Base-by-base conservation (phyloP, 2,888 invertebrate species). In the Myopa testacea region DNA sequence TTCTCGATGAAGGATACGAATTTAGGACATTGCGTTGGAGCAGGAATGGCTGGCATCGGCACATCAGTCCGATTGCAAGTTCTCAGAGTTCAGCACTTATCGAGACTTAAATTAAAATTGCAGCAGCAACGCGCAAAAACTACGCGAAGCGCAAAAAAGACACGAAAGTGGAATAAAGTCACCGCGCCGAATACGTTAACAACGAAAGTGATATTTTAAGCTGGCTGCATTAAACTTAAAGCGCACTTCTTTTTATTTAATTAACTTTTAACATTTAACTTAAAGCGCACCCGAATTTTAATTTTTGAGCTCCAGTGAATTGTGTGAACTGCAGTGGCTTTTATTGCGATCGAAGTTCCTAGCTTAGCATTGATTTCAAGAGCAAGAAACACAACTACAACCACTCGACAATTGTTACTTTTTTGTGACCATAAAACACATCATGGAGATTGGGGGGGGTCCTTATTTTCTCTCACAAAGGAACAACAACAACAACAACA, bases 21-120 rank as follows among this genome's bases (percentile, higher is more conserved):
- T 68, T 67, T 40, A 58, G 75, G 75, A 67, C 68, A 68, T 55
- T 67, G 68, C 75, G 65, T 50, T 67, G 65, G 65, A 75, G 52
- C 74, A 52, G 45, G 58, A 10, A 55, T 16, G 62, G 14, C 34
- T 65, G 19, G 60, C 16, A 8, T 38, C 75, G 60, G 69, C 75
- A 40, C 58, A 58, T 69, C 69, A 75, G 68, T 75, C 37, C 26
- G 58, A 34, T 69, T 68, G 45, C 75, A 75, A 69, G 68, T 75
- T 45, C 60, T 75, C 60, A 68, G 60, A 45, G 69, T 40, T n/a
- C 34, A 65, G 63, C 63, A 16, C 38, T 38, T 38, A 37, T 58
- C 50, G 55, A 3, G 34, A 34, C 19, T 38, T 72, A 16, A 58
- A 60, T 58, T 26, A 34, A 62, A 62, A 5, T 12, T 45, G 40